Conservation (phyloP, 2,113 vertebrate genomes). For the Ceyx melanurus region DNA sequence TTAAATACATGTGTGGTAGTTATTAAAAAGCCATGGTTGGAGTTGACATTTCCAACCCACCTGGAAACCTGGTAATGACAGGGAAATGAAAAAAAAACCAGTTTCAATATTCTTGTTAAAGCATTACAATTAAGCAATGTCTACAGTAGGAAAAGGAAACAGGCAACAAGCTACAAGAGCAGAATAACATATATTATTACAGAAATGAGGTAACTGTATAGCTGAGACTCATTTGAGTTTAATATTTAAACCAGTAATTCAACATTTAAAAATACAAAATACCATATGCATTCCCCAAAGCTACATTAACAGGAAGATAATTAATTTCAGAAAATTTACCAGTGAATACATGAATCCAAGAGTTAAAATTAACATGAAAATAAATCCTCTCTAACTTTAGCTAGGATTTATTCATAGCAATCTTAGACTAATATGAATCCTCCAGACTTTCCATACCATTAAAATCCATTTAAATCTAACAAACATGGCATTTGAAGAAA, state of each 20-base stretch:
- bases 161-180: not conserved
- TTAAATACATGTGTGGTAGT: conserved; percentile 60
- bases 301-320: not conserved
- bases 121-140: not conserved
- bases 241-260: conserved; percentile 23
- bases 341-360: not conserved
- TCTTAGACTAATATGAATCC: not conserved
- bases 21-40: conserved; percentile 77
- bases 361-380: conserved; percentile 15
- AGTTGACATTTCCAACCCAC: conserved; percentile 76
- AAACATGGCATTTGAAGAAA: not conserved
- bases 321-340: not conserved
- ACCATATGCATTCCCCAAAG: not conserved
- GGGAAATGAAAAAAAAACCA: not conserved
- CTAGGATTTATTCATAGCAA: not conserved
- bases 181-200: not conserved
- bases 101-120: not conserved
- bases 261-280: conserved; percentile 2
- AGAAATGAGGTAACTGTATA: not conserved
- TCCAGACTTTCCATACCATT: not conserved
- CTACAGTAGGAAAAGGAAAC: not conserved
- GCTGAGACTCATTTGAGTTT: not conserved
- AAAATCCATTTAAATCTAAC: not conserved
- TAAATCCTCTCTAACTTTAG: not conserved
- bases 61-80: conserved; percentile 72